Conservation (phyloP, 1,140 invertebrate genomes). For the Chymomyza costata region DNA sequence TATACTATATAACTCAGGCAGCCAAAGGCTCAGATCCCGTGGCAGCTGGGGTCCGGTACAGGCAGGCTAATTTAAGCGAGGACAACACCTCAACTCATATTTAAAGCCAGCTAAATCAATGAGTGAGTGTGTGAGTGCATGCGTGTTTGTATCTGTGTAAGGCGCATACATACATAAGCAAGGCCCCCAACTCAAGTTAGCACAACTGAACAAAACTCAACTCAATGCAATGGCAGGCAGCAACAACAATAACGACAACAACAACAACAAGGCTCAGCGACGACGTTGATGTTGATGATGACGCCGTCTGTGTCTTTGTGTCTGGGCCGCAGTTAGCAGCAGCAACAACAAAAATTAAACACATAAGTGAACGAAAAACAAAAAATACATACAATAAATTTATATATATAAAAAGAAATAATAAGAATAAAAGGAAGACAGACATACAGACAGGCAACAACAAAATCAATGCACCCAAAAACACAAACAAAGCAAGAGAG, state of each 20-base stretch:
- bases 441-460: constrained; percentile 37
- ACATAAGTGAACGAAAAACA: constrained; percentile 54
- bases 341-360: constrained; percentile 50
- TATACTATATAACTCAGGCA: constrained; percentile 1
- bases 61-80: constrained; percentile 71
- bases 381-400: constrained; percentile 21
- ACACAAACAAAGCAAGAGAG: constrained; percentile 32
- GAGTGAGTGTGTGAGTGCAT: constrained; percentile 10
- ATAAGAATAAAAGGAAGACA: constrained; percentile 39
- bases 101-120: constrained; percentile 71
- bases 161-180: constrained; percentile 31
- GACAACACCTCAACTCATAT: constrained; percentile 74
- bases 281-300: constrained; percentile 30
- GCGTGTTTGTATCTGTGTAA: constrained; percentile 42
- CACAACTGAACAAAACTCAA: constrained; percentile 2
- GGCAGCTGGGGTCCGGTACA: no score
- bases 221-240: constrained; percentile 21
- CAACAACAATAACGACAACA: constrained; percentile 9
- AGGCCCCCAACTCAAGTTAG: constrained; percentile 33
- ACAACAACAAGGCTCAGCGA: constrained; percentile 14
- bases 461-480: constrained; percentile 47
- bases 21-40: constrained; percentile 30
- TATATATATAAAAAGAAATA: constrained; percentile 52
- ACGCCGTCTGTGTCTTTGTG: constrained; percentile 61
- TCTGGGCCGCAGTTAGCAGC: constrained; percentile 50